Base-by-base conservation (phyloP, 1,140 invertebrate genomes). In the Apis dorsata region DNA sequence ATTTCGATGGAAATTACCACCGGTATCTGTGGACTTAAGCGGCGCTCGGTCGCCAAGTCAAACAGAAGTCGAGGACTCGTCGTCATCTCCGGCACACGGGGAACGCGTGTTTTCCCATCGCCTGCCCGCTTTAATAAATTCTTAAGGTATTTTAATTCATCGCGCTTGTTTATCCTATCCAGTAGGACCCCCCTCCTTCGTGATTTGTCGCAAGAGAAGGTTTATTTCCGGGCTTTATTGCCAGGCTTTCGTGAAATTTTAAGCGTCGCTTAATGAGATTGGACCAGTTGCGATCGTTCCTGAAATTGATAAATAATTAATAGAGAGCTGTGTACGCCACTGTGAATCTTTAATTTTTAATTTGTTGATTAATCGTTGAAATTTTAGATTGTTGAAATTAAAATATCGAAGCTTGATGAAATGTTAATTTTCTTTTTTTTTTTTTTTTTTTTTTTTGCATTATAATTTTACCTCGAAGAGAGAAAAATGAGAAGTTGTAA, bases 1-100 rank as follows among this genome's bases (percentile, higher is more conserved):
- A 92, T 92, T 92, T 90, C 91, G 88, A 90, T 90, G 89, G 90
- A 91, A 92, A 92, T 92, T 90, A 92, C 89, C 87, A 85, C 72
- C 82, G 86, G 90, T 91, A 87, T 86, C 87, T 90, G 88, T 89
- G 89, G 89, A 91, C 90, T 90, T 91, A 92, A 91, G 88, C 90
- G 79, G 88, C 80, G 88, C 83, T 88, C 90, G 91, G 90, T 88
- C 90, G 88, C 84, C 73, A 92, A 92, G 90, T 92, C 90, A 92
- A 91, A 92, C 89, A 91, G 81, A 88, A 77, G 84, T 86, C 76
- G 83, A 34, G 55, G 71, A 82, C 86, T 87, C 73, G 83, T 85
- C 73, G 83, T 88, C 86, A 80, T 85, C 81, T 79, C 71, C 62
- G 69, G 17, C 55, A 17, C 66, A 70, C 63, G 76, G 71, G 34